phyloP scores from a whole-genome alignment of 1,140 invertebrate species.

The Pteromalus puparum region DNA sequence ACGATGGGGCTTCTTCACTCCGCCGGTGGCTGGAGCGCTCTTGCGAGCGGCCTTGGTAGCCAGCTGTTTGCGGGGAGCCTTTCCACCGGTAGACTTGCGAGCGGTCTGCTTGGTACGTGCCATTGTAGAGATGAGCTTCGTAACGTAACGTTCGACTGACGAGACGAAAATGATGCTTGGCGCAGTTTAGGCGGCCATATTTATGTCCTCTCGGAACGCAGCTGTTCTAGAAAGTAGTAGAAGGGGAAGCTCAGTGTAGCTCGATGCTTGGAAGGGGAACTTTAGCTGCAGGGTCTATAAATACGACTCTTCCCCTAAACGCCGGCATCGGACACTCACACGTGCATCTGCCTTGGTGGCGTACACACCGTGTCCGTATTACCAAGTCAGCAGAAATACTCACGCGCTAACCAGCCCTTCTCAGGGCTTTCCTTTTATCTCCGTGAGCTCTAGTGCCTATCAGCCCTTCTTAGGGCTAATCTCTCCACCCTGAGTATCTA shows the following conservation, averaged over 20 bases:
- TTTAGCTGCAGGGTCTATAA: neutral
- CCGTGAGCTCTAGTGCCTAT: too few species aligned
- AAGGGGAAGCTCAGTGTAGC: neutral
- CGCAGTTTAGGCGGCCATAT: neutral
- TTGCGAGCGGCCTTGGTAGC: constrained; percentile 80
- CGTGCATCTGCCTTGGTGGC: too few species aligned
- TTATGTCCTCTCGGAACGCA: neutral
- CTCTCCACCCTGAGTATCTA: too few species aligned
- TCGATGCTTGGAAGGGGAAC: neutral
- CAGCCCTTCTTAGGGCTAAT: too few species aligned
- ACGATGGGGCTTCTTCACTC: constrained; percentile 78
- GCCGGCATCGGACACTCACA: too few species aligned
- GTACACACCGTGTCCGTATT: too few species aligned
- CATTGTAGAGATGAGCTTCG: constrained; percentile 74
- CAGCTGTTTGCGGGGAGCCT: constrained; percentile 83
- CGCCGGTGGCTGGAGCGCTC: constrained; percentile 76
- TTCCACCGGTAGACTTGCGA: constrained; percentile 84
- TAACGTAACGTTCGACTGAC: neutral
- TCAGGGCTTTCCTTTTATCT: too few species aligned
- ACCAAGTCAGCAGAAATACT: too few species aligned
- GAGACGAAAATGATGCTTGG: neutral
- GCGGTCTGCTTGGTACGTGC: constrained; percentile 74
- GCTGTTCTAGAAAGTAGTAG: neutral
- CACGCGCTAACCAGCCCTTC: too few species aligned
- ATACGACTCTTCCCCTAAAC: too few species aligned